Conservation (phyloP, 2,113 vertebrate genomes). For the Tylochromis polylepis region DNA sequence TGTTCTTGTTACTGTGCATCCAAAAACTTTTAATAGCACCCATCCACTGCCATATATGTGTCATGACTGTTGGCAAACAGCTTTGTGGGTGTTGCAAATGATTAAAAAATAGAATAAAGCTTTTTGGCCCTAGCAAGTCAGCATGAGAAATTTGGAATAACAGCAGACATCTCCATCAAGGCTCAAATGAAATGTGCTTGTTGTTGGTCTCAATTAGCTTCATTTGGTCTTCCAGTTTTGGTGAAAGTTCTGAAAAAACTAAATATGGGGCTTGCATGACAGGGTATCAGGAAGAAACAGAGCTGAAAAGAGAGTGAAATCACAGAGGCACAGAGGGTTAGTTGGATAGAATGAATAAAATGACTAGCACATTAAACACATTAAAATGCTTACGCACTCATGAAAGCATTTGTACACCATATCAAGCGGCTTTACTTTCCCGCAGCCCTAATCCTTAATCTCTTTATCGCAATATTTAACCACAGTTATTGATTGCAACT, state of each 20-base stretch:
- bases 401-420: background rate
- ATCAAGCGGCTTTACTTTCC: slow-evolving; percentile 18
- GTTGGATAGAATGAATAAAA: background rate
- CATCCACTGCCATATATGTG: background rate
- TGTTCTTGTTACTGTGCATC: background rate
- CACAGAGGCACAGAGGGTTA: background rate
- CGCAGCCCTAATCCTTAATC: slow-evolving; percentile 48
- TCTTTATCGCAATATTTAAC: slow-evolving; percentile 64
- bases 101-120: background rate
- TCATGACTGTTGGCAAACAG: background rate
- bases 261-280: background rate
- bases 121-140: background rate
- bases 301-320: background rate
- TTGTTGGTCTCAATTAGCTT: background rate
- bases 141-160: background rate
- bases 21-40: background rate
- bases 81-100: background rate
- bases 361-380: background rate
- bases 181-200: background rate
- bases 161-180: background rate
- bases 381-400: background rate
- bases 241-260: background rate
- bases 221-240: slow-evolving; percentile 1
- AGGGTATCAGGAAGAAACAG: background rate
- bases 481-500: slow-evolving; percentile 63